Base-by-base conservation (phyloP, 2,113 vertebrate genomes). In the Globicephala melas region DNA sequence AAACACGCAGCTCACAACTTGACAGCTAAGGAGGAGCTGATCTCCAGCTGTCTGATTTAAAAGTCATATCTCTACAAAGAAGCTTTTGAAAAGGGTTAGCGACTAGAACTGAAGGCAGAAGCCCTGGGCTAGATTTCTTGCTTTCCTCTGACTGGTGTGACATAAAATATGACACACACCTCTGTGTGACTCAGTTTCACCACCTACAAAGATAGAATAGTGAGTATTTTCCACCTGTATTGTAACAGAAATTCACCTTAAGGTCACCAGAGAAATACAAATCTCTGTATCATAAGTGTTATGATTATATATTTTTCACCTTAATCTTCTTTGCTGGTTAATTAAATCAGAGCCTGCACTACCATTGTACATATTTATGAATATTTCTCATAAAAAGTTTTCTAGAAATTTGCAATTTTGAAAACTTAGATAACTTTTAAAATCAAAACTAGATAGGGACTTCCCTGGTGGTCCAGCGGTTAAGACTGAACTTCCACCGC, bases 11-110 rank as follows among this genome's bases (percentile, higher is more conserved):
- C 96, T 98, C 67, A 73, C 93, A 65, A 92, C 65, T 41, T 97
- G 96, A 97, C 96, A 97, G 87, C 89, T 92, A 79, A 97, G 86
- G 60, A 93, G 74, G 83, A 90, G 26, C 68, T 94, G 90, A 95
- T 95, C 79, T 97, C 96, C 96, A 96, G 83, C 93, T 97, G 96
- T 95, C 97, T 97, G 80, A 93, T 96, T 97, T 97, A 96, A 97
- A 98, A 97, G 96, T 96, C 92, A 44, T 77, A 82, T 88, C 83
- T 97, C 89, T 67, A 55, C 89, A 97, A 92, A 79, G 55, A 80
- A 94, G 86, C 86, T 95, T 94, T 67, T 71, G 86, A 86, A 95
- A 91, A 89, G 94, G 47, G 60, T 81, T 76, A 76, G 74, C 77
- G 58, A 94, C 70, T 85, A 84, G 74, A 89, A 91, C 31, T 0